phyloP scores from a whole-genome alignment of 1,140 invertebrate species.

The Uloborus diversus region DNA sequence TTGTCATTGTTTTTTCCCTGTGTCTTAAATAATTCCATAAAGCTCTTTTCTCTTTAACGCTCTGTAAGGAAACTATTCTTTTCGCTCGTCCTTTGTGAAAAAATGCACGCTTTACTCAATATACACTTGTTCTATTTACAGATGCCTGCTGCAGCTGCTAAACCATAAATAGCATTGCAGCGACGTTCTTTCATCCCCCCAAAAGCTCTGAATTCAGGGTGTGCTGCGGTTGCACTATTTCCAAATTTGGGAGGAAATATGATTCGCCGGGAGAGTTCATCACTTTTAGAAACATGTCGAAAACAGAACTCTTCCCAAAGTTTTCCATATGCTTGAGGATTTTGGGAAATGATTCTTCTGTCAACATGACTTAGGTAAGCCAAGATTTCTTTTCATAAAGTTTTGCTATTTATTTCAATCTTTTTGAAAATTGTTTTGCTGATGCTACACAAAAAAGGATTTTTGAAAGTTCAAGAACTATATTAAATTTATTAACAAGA shows the following conservation, averaged over 20 bases:
- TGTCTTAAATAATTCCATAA: too few species aligned
- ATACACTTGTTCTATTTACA: slow-evolving; percentile 56
- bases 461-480: too few species aligned
- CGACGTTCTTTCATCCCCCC: slow-evolving; percentile 36
- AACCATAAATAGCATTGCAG: slow-evolving; percentile 57
- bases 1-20: too few species aligned
- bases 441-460: too few species aligned
- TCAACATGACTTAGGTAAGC: slow-evolving; percentile 45
- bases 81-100: slow-evolving; percentile 22
- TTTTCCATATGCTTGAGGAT: slow-evolving; percentile 21
- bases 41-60: too few species aligned
- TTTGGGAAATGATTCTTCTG: slow-evolving; percentile 17
- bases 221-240: slow-evolving; percentile 55
- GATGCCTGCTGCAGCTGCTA: slow-evolving; percentile 48
- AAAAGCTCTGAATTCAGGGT: slow-evolving; percentile 32
- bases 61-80: too few species aligned
- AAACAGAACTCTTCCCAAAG: slow-evolving; percentile 16
- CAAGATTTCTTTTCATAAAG: too few species aligned
- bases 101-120: slow-evolving; percentile 45
- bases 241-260: slow-evolving; percentile 57
- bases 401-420: neutral
- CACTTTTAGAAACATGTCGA: slow-evolving; percentile 49
- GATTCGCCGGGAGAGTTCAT: slow-evolving; percentile 53
- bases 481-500: too few species aligned
- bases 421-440: too few species aligned